These are phyloP conservation scores for Gambelia wislizenii DNA, from an alignment of 2,797 vertebrate species.

Conservation along the genomic window DNA sequence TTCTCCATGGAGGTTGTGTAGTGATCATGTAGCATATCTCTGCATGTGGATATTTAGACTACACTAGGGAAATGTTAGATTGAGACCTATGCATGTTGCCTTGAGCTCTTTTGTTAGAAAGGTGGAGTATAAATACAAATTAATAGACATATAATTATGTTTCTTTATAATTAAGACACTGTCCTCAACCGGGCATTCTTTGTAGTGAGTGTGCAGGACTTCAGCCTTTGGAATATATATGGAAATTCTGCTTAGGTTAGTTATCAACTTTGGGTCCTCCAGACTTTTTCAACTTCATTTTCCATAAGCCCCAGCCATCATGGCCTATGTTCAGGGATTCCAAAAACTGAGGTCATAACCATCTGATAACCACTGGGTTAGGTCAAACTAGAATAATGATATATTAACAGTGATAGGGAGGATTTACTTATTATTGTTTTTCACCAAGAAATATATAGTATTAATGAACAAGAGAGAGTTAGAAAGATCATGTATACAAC, in stretches of 20 bases:
- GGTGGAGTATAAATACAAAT: no score
- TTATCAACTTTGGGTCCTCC: no score
- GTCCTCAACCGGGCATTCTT: not conserved
- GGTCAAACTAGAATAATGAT: not conserved
- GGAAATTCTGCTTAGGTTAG: not conserved
- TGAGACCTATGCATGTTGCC: no score
- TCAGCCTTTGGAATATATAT: not conserved
- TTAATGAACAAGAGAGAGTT: conserved; percentile 55
- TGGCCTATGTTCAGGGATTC: not conserved
- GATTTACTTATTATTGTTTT: conserved; percentile 49
- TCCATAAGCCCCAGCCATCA: not conserved
- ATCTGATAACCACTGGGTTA: not conserved
- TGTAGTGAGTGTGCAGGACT: not conserved
- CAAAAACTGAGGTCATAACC: not conserved
- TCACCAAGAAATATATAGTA: conserved; percentile 16
- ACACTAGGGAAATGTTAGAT: no score
- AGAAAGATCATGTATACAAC: conserved; percentile 59
- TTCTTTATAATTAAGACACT: not conserved
- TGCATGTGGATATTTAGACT: no score
- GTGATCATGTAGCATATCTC: no score
- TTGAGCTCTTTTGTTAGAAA: no score
- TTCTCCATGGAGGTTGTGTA: no score
- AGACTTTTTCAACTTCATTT: no score
- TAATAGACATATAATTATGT: not conserved
- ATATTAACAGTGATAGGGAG: conserved; percentile 1